Evolutionary conservation across 2,888 invertebrate species (phyloP).

Genomic region (Eledone cirrhosa): DNA sequence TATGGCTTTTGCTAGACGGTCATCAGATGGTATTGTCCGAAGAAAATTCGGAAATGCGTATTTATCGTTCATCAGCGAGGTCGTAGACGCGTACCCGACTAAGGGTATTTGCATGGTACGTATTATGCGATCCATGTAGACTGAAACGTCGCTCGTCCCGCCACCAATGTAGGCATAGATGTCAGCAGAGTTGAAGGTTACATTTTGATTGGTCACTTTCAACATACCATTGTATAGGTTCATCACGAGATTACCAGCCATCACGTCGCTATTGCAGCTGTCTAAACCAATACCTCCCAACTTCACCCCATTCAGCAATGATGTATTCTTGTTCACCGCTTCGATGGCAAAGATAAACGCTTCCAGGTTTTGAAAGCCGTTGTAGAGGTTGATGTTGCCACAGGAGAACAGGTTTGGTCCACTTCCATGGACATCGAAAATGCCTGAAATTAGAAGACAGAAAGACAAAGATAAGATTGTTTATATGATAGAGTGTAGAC

Average conservation of each 20-base stretch:
- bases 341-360: conserved; percentile 62
- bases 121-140: conserved; percentile 53
- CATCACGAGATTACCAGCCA: conserved; percentile 59
- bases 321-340: conserved; percentile 56
- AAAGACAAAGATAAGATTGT: neutral
- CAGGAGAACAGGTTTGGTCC: conserved; percentile 55
- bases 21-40: conserved; percentile 58
- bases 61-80: conserved; percentile 45
- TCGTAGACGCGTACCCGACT: conserved; percentile 54
- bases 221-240: conserved; percentile 56
- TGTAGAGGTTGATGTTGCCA: conserved; percentile 54
- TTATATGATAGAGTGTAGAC: neutral
- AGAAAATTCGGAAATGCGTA: conserved; percentile 55
- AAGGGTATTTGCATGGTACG: conserved; percentile 56
- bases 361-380: conserved; percentile 60
- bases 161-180: conserved; percentile 58
- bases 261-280: conserved; percentile 55
- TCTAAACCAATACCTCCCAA: conserved; percentile 61
- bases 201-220: conserved; percentile 43
- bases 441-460: conserved; percentile 43
- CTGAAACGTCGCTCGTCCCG: conserved; percentile 50
- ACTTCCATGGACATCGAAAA: conserved; percentile 60
- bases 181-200: conserved; percentile 45
- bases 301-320: conserved; percentile 51
- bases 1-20: conserved; percentile 58